phyloP scores from a whole-genome alignment of 2,113 vertebrate genomes.

The Rhea americana region DNA sequence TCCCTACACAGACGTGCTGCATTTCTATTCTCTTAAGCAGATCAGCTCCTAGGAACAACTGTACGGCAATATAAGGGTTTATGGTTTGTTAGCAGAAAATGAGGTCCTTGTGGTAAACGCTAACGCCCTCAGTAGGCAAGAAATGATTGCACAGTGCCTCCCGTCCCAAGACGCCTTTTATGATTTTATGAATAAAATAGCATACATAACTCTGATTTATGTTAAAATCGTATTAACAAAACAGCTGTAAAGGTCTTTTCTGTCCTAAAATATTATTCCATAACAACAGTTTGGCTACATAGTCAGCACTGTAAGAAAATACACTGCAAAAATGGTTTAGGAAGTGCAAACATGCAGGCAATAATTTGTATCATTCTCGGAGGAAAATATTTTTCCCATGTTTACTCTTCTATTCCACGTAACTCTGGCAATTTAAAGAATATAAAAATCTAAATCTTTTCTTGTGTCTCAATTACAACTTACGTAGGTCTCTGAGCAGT shows the following conservation, averaged over 20 bases:
- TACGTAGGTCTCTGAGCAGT: constrained; percentile 51
- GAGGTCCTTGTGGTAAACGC: not conserved
- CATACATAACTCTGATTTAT: not conserved
- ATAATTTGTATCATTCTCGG: constrained; percentile 63
- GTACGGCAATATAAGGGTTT: not conserved
- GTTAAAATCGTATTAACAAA: not conserved
- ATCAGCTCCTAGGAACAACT: not conserved
- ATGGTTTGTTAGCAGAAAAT: not conserved
- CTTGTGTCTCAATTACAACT: constrained; percentile 62
- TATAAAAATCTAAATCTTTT: constrained; percentile 70
- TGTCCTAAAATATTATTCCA: constrained; percentile 37
- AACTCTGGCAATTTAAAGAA: constrained; percentile 62
- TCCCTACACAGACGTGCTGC: not conserved
- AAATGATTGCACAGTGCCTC: not conserved
- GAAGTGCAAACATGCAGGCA: constrained; percentile 61
- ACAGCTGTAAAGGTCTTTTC: constrained; percentile 15
- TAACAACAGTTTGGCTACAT: constrained; percentile 40
- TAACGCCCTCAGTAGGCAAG: not conserved
- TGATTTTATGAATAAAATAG: not conserved
- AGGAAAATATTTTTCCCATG: constrained; percentile 63
- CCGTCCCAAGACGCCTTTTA: not conserved
- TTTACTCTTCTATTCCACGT: constrained; percentile 57
- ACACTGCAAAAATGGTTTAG: not conserved
- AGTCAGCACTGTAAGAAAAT: constrained; percentile 50
- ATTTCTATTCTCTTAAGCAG: not conserved